These are phyloP conservation scores for Romanogobio albipinnatus DNA, from an alignment of 2,113 vertebrate species.

Conservation along the genomic window DNA sequence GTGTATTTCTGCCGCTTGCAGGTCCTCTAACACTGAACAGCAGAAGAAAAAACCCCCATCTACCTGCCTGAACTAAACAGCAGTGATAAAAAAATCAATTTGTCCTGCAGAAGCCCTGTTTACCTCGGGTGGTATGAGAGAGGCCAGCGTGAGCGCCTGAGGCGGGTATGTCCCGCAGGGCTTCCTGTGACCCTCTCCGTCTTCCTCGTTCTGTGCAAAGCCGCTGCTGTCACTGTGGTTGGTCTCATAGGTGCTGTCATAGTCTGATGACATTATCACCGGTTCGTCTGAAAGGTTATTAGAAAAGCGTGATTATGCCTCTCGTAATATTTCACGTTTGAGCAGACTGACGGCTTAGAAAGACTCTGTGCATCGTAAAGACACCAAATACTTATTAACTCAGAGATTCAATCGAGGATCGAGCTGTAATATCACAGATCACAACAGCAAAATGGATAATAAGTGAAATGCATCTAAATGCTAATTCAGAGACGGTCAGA, in stretches of 20 bases:
- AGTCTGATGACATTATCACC: constrained; percentile 87
- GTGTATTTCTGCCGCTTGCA: background rate
- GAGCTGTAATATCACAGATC: constrained; percentile 17
- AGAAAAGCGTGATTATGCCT: constrained; percentile 8
- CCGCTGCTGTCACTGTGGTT: constrained; percentile 96
- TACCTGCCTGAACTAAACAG: background rate
- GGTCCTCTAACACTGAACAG: background rate
- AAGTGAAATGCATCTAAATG: constrained; percentile 6
- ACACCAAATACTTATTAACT: background rate
- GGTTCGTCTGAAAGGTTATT: constrained; percentile 80
- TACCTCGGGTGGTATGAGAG: constrained; percentile 76
- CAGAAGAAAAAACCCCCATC: background rate
- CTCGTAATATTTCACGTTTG: constrained; percentile 17
- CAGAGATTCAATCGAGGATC: background rate
- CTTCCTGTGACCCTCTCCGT: constrained; percentile 76
- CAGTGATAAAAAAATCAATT: background rate
- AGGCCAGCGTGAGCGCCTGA: constrained; percentile 76
- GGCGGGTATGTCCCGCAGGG: constrained; percentile 67
- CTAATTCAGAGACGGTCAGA: background rate
- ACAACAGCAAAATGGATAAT: background rate
- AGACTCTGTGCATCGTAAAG: background rate
- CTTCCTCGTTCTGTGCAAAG: constrained; percentile 87
- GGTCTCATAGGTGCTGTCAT: constrained; percentile 86
- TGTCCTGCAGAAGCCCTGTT: background rate
- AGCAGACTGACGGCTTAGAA: background rate